Base-by-base conservation (phyloP, 1,140 invertebrate genomes). In the Drosophila ambigua region DNA sequence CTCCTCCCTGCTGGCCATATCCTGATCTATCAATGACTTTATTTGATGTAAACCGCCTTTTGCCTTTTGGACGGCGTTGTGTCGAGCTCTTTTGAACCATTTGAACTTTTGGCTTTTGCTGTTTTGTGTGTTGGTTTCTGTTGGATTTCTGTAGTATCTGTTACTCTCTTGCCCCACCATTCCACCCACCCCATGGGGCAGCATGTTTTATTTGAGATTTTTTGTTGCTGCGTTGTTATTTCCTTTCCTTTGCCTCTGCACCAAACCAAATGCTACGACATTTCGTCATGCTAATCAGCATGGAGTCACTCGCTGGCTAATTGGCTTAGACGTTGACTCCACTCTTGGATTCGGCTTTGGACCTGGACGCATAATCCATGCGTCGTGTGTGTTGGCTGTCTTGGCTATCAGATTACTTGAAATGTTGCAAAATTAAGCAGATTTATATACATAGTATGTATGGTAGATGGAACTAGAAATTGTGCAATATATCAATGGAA, bases 241-340 rank as follows among this genome's bases (percentile, higher is more conserved):
- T 41, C 44, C 13, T 28, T 51, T 57, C 50, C 62, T 67, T 67
- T 69, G 28, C 35, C 26, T 23, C 28, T 23, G 39, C 59, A 43
- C 31, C 20, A 23, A 28, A 67, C 44, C 61, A 84, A 84, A 78
- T 77, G 65, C 77, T 75, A 81, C 83, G 78, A 85, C 82, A 82
- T 85, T 85, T 85, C 78, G 75, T 85, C 82, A 85, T 87, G 83
- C 82, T 85, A 85, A 85, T 85, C 82, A 85, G 82, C 71, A 75
- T 84, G 58, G 48, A 84, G 79, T 67, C 72, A 64, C 60, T 71
- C 62, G 43, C 65, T 75, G 78, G 68, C 74, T 78, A 85, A 82
- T 87, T 85, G 81, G 78, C 77, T 73, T 63, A 76, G 60, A 60
- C 67, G 72, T 49, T 66, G 41, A 35, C 16, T 68, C 28, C 73